Percentiles rank a stretch among this genome's conserved stretches.
Conservation (phyloP, 2,113 vertebrate genomes). For the Actenoides lindsayi region DNA sequence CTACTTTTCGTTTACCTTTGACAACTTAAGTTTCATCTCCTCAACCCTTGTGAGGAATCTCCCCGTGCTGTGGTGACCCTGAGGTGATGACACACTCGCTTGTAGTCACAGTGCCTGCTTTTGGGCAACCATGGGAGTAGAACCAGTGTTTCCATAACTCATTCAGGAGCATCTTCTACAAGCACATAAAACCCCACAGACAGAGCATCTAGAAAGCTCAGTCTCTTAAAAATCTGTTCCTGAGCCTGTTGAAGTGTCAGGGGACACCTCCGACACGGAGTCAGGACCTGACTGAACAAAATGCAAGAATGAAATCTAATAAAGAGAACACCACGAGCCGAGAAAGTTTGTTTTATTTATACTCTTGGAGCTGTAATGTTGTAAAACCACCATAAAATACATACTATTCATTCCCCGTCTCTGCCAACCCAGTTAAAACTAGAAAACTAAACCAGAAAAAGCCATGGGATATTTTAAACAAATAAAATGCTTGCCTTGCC, state of each 20-base stretch:
- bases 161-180: background rate
- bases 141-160: background rate
- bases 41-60: background rate
- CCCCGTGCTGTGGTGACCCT: background rate
- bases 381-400: background rate
- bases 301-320: background rate
- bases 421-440: conserved; percentile 14
- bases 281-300: background rate
- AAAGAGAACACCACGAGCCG: background rate
- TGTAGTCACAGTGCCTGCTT: background rate
- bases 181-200: accelerated
- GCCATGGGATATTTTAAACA: conserved; percentile 11
- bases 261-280: background rate
- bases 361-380: background rate
- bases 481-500: conserved; percentile 14
- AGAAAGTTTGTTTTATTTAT: background rate
- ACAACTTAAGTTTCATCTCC: background rate
- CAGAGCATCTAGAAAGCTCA: background rate
- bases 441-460: conserved; percentile 47
- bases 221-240: background rate
- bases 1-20: background rate
- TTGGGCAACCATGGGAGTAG: accelerated
- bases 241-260: background rate
- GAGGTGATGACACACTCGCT: background rate
- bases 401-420: background rate